Evolutionary conservation across 2,888 invertebrate species (phyloP).

Genomic region (Adelphocoris suturalis): DNA sequence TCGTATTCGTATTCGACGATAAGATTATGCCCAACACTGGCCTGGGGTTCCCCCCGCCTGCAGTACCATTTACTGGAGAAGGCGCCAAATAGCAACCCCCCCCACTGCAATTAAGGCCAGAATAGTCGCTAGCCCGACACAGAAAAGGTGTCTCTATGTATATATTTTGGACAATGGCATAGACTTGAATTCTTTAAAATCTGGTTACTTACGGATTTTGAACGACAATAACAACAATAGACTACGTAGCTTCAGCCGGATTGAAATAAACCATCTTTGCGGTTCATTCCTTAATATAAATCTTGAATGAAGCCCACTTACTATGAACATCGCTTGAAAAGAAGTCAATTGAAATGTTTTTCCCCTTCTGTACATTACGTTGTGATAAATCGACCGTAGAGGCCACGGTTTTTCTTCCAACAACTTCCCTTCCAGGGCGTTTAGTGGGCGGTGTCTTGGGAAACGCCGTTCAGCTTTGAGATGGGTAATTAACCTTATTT

Average conservation of each 20-base stretch:
- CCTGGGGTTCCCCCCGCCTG: too few species aligned
- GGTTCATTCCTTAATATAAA: neutral
- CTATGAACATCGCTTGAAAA: neutral
- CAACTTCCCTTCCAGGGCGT: neutral
- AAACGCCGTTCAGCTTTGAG: neutral
- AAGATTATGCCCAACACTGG: too few species aligned
- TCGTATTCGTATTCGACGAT: too few species aligned
- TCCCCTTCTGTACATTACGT: conserved; percentile 22
- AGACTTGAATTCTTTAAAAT: too few species aligned
- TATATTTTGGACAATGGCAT: too few species aligned
- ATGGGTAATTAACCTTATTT: conserved; percentile 58
- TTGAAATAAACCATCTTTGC: neutral
- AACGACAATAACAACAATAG: too few species aligned
- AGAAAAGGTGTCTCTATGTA: too few species aligned
- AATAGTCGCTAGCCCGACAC: too few species aligned
- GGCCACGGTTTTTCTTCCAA: conserved; percentile 9
- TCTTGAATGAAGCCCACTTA: conserved; percentile 19
- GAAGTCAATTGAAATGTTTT: conserved; percentile 30
- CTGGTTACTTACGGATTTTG: too few species aligned
- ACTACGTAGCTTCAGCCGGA: neutral
- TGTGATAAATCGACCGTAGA: conserved; percentile 34
- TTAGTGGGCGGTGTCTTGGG: neutral
- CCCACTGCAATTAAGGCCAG: too few species aligned
- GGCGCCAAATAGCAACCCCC: too few species aligned
- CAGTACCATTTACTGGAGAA: too few species aligned